Evolutionary conservation across 2,113 vertebrate species (phyloP).

Genomic region (Hippocampus zosterae): DNA sequence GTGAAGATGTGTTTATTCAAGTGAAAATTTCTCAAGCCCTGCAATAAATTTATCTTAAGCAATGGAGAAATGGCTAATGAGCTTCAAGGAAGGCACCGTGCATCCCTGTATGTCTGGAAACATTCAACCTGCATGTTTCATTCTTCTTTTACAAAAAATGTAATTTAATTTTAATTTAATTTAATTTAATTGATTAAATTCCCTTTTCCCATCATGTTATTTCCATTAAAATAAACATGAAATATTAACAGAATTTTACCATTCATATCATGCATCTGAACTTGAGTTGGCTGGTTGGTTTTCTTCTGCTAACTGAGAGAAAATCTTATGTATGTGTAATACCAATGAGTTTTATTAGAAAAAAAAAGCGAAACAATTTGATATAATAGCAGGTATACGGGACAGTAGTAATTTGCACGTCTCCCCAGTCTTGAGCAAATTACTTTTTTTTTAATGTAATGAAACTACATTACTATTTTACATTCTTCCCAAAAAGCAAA

Average conservation of each 20-base stretch:
- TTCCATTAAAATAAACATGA: not conserved
- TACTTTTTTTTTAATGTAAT: too few relatives aligned
- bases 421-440: too few relatives aligned
- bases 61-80: not conserved
- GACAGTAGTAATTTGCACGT: too few relatives aligned
- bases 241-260: not conserved
- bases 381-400: too few relatives aligned
- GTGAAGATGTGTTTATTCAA: conserved; percentile 1
- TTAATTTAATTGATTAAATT: not conserved
- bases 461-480: too few relatives aligned
- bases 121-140: not conserved
- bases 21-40: conserved; percentile 2
- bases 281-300: not conserved
- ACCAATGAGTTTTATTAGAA: not conserved
- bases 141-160: not conserved
- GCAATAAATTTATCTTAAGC: conserved; percentile 3
- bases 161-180: too few relatives aligned
- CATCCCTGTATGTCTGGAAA: not conserved
- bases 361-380: not conserved
- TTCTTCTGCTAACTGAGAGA: not conserved
- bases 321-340: not conserved
- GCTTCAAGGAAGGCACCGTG: not conserved
- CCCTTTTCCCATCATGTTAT: not conserved
- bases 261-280: not conserved
- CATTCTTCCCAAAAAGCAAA: too few relatives aligned